Percentiles rank a stretch among this genome's conserved stretches.
Conservation (phyloP, 2,888 invertebrate genomes). For the Octodonta nipae region DNA sequence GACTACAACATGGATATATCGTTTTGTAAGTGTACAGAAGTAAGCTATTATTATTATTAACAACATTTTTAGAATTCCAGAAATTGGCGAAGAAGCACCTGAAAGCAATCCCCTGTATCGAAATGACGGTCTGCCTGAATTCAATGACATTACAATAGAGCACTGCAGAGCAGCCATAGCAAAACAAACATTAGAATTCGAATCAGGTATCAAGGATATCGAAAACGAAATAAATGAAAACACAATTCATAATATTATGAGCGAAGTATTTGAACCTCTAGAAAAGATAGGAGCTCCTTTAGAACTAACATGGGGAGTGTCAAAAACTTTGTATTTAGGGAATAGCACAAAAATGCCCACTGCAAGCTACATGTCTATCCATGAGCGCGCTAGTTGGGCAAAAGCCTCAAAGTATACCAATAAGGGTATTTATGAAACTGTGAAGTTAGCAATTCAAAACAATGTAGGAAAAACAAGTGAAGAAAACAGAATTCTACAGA, state of each 20-base stretch:
- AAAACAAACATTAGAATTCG: conserved; percentile 68
- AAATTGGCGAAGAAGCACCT: conserved; percentile 69
- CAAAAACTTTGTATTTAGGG: conserved; percentile 70
- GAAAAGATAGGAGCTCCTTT: conserved; percentile 61
- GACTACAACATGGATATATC: conserved; percentile 47
- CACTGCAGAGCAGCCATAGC: conserved; percentile 75
- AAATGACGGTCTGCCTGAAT: conserved; percentile 64
- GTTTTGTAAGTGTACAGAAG: conserved; percentile 55
- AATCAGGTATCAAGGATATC: conserved; percentile 56
- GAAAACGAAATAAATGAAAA: conserved; percentile 43
- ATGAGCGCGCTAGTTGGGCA: conserved; percentile 64
- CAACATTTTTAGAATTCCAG: conserved; percentile 49
- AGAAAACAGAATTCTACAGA: conserved; percentile 58
- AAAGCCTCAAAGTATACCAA: conserved; percentile 62
- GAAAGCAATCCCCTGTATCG: conserved; percentile 63
- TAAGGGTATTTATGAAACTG: conserved; percentile 52
- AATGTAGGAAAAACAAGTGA: conserved; percentile 36
- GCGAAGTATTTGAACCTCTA: conserved; percentile 57
- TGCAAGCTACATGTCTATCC: conserved; percentile 63
- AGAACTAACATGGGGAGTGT: conserved; percentile 75
- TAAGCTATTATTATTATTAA: background rate
- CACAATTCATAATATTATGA: conserved; percentile 47
- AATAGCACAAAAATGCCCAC: conserved; percentile 69
- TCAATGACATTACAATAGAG: conserved; percentile 66
- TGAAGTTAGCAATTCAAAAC: conserved; percentile 37